Base-by-base conservation (phyloP, 2,113 vertebrate species). In the Larimichthys crocea region DNA sequence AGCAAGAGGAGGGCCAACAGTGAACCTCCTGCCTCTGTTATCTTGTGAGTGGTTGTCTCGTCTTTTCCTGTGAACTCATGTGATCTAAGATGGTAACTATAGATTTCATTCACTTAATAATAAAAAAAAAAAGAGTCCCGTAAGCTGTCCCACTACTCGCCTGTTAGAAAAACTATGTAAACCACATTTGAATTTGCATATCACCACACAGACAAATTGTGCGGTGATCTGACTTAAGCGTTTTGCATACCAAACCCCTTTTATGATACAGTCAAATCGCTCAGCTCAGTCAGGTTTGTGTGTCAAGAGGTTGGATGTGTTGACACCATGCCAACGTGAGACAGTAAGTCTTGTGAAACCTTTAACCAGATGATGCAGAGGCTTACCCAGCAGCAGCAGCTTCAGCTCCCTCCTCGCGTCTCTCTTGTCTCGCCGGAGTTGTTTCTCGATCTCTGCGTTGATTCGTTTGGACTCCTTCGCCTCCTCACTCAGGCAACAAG, bases 401-500 rank as follows among this genome's bases (percentile, higher is more conserved):
- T 98, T 97, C 86, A 97, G 96, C 91, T 98, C 97, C 84, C 97
- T 93, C 61, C 96, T 95, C 5, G 97, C 95, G 82, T 97, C 97
- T 86, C 96, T 95, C 90, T 97, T 98, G 93, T 98, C 97, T 91
- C 97, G 94, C 89, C 96, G 95, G 81, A 97, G 96, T 89, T 98
- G 97, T 92, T 97, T 97, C 92, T 98, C 97, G 93, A 97, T 98
- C 95, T 97, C 97, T 9, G 96, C 94, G 93, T 98, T 98, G 95
- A 97, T 98, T 88, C 97, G 95, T 90, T 97, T 97, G 87, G 97
- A 97, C 94, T 98, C 97, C 94, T 97, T 97, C 93, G 96, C 97
- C 96, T 98, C 97, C 87, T 98, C 97, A 92, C 96, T 98, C 92
- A 97, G 96, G 96, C 97, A 98, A 94, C 97, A 97, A 94, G 97